These are phyloP conservation scores for Xenotilapia caudafasciata DNA, from an alignment of 2,113 vertebrate genomes.

Conservation along the genomic window DNA sequence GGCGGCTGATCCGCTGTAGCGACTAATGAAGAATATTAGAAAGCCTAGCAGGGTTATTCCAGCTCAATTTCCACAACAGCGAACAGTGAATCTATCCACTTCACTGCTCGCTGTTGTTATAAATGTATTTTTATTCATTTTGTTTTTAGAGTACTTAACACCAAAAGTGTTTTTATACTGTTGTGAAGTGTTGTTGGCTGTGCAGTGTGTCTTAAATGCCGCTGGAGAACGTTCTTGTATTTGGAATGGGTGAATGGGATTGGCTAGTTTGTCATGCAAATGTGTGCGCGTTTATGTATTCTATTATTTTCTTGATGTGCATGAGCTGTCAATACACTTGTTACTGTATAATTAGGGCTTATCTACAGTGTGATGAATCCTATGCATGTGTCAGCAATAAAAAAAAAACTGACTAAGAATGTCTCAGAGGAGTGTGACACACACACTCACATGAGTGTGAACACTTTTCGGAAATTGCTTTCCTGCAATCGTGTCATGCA, in stretches of 20 bases:
- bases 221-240: neutral
- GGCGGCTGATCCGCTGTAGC: too few relatives aligned
- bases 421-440: neutral
- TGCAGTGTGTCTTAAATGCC: neutral
- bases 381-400: neutral
- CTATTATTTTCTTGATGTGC: neutral
- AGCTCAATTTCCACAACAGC: too few relatives aligned
- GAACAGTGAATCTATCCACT: too few relatives aligned
- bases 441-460: neutral
- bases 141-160: neutral
- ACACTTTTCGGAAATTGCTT: neutral
- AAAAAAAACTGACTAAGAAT: neutral
- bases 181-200: neutral
- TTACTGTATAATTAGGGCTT: neutral
- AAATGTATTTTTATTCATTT: neutral
- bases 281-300: neutral
- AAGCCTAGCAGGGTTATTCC: too few relatives aligned
- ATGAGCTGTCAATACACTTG: neutral
- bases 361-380: neutral
- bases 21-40: too few relatives aligned
- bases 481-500: neutral
- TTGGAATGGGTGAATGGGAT: neutral
- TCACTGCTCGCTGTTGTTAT: neutral
- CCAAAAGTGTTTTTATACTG: neutral
- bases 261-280: neutral